These are phyloP conservation scores for Sesamia inferens DNA, from an alignment of 2,888 invertebrate genomes.

Conservation along the genomic window DNA sequence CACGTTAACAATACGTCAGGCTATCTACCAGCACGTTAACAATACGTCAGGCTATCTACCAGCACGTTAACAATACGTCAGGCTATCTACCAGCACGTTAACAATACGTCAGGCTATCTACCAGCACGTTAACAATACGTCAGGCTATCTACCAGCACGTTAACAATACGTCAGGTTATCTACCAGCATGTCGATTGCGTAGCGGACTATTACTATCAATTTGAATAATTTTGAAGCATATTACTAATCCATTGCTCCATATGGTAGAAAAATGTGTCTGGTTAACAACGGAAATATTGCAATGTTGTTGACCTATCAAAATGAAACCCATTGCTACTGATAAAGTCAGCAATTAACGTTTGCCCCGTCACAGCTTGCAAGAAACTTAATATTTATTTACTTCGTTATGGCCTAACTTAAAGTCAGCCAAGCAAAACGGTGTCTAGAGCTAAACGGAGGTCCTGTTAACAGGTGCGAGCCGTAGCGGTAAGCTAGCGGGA, in stretches of 20 bases:
- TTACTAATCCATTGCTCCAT: no score
- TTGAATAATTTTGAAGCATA: no score
- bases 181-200: no score
- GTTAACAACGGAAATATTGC: no score
- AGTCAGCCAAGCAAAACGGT: constrained; percentile 21
- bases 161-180: not conserved
- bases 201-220: no score
- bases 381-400: constrained; percentile 23
- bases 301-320: no score
- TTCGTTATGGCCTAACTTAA: constrained; percentile 2
- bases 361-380: not conserved
- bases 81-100: no score
- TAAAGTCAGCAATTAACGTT: not conserved
- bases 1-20: not conserved
- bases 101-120: not conserved
- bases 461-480: constrained; percentile 38
- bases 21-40: no score
- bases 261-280: no score
- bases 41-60: not conserved
- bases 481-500: constrained; percentile 37
- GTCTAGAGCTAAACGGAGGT: constrained; percentile 31
- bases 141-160: no score
- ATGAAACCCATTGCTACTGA: not conserved
- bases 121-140: not conserved
- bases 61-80: not conserved